phyloP scores from a whole-genome alignment of 2,113 vertebrate species.

The human region GRCh38 chr9:94610501-94611000 shows the following conservation, averaged over 20 bases:
- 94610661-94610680: background rate
- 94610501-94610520: background rate
- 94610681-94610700: background rate
- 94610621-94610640: background rate
- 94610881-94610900: too few relatives aligned
- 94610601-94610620: background rate
- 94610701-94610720: background rate
- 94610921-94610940: too few relatives aligned
- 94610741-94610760: background rate
- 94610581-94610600: background rate
- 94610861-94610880: background rate
- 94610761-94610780: background rate
- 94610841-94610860: background rate
- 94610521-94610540: background rate
- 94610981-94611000: too few relatives aligned
- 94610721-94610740: background rate
- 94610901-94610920: too few relatives aligned
- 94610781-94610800: background rate
- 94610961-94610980: too few relatives aligned
- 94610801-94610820: background rate
- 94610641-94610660: background rate
- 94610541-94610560: background rate
- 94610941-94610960: accelerated
- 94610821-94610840: background rate
- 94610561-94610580: background rate